Evolutionary conservation across 37 sponge, comb jelly and placozoan genomes (phyloP).

Genomic region (Corticium candelabrum): DNA sequence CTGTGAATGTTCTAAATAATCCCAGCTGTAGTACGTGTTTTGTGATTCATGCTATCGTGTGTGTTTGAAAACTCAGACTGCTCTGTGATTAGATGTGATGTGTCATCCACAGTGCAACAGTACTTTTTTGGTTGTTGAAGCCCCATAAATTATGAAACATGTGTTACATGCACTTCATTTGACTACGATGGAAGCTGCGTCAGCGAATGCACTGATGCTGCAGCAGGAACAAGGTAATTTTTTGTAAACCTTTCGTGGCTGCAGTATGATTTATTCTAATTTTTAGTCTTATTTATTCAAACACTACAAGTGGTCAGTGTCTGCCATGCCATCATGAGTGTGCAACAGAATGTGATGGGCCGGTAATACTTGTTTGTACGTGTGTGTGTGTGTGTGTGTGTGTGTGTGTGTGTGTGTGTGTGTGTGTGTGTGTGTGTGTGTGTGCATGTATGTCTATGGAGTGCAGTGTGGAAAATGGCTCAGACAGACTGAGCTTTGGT

Average conservation of each 20-base stretch:
- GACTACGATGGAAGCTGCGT: slow-evolving; percentile 36
- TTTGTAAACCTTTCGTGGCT: neutral
- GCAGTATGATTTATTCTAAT: neutral
- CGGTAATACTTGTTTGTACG: too few relatives aligned
- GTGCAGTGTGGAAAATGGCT: too few relatives aligned
- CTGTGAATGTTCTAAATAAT: neutral
- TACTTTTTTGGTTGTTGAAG: slow-evolving; percentile 51
- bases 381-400: too few relatives aligned
- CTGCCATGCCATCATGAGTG: neutral
- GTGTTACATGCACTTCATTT: slow-evolving; percentile 56
- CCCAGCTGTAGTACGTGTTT: neutral
- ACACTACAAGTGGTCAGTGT: neutral
- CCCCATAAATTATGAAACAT: slow-evolving; percentile 26
- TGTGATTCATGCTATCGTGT: neutral
- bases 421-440: too few relatives aligned
- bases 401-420: too few relatives aligned
- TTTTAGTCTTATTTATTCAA: neutral
- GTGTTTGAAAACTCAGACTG: neutral
- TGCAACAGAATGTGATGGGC: neutral
- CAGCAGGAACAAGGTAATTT: neutral
- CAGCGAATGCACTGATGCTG: slow-evolving; percentile 12
- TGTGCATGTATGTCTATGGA: too few relatives aligned
- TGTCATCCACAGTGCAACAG: slow-evolving; percentile 54
- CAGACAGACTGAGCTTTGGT: too few relatives aligned
- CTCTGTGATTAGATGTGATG: neutral